Evolutionary conservation across 2,888 invertebrate genomes (phyloP).

Genomic region (Pecten maximus): DNA sequence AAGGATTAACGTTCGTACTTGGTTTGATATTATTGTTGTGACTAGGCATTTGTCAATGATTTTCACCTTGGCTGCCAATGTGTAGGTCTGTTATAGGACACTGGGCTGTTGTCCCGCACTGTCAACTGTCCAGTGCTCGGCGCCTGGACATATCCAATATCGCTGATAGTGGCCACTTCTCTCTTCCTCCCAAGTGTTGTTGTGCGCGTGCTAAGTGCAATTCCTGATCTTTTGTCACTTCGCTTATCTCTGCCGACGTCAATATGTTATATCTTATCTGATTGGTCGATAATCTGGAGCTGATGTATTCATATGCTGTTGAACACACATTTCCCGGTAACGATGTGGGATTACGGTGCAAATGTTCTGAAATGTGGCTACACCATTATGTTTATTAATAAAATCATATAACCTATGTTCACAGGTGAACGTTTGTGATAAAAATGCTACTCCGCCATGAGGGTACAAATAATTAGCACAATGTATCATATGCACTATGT

Average conservation of each 20-base stretch:
- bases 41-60: not conserved
- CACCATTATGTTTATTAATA: too few relatives aligned
- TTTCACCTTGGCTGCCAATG: not conserved
- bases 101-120: not conserved
- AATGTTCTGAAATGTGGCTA: too few relatives aligned
- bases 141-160: not conserved
- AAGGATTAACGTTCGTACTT: too few relatives aligned
- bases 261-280: not conserved
- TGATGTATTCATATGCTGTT: not conserved
- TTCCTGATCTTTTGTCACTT: not conserved
- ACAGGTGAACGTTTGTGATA: too few relatives aligned
- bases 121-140: not conserved
- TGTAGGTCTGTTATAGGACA: not conserved
- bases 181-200: not conserved
- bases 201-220: conserved; percentile 2
- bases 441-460: too few relatives aligned
- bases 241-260: not conserved
- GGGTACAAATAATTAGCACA: too few relatives aligned
- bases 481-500: too few relatives aligned
- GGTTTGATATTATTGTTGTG: too few relatives aligned
- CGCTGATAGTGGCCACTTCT: conserved; percentile 3
- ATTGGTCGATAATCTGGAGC: not conserved
- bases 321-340: not conserved
- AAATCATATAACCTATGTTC: too few relatives aligned
- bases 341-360: too few relatives aligned